phyloP scores from a whole-genome alignment of 2,113 vertebrate species.

The human region GRCh38 chr1:66644001-66644500 shows the following conservation, averaged over 20 bases:
- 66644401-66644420: not conserved
- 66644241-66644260: conserved; percentile 4
- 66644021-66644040: not conserved
- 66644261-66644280: not conserved
- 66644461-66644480: conserved; percentile 32
- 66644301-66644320: not conserved
- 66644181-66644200: not conserved
- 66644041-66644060: not conserved
- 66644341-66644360: too few relatives aligned
- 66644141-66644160: not conserved
- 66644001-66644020: not conserved
- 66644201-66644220: not conserved
- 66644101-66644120: conserved; percentile 2
- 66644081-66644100: not conserved
- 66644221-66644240: conserved; percentile 14
- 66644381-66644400: not conserved
- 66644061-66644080: not conserved
- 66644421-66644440: conserved; percentile 36
- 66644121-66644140: conserved; percentile 36
- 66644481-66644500: conserved; percentile 42
- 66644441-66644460: not conserved
- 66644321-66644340: not conserved
- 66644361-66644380: not conserved
- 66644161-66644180: not conserved
- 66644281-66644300: not conserved